Base-by-base conservation (phyloP, 2,797 vertebrate species). In the Todus mexicanus region DNA sequence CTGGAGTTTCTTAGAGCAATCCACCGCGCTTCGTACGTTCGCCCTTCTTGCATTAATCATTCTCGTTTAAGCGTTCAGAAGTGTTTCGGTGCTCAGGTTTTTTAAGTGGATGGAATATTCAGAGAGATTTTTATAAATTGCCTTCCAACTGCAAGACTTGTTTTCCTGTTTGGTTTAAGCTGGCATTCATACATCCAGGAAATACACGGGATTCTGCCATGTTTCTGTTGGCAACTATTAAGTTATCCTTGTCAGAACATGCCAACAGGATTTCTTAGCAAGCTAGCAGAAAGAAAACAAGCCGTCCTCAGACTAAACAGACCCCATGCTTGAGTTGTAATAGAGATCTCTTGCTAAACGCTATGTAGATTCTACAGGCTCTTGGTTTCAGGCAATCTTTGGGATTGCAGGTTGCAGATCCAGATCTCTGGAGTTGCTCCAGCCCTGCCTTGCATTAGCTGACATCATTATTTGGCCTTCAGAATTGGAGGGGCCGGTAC, bases 221-320 rank as follows among this genome's bases (percentile, higher is more conserved):
- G 96, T 97, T 98, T 97, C 97, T 98, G 76, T 97, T 98, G 97
- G 97, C 97, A 97, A 73, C 84, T 88, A 69, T 89, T 83, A 95
- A 94, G 89, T 95, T 96, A 91, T 95, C 96, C 95, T 96, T 97
- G 93, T 97, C 94, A 95, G 97, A 97, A 97, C 95, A 93, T 96
- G 97, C 97, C 97, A 97, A 96, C 92, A 92, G 86, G 90, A 96
- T 96, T 97, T 98, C 96, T 96, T 96, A 94, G 96, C 79, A 90
- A 96, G 93, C 90, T 91, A 94, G 81, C 54, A 95, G 95, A 94
- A 97, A 95, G 95, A 95, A 97, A 97, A 93, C 95, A 97, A 96
- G 95, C 76, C 70, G 38, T 84, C 91, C 90, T 95, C 96, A 97
- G 96, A 96, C 43, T 63, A 97, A 98, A 96, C 94, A 97, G 92